Base-by-base conservation (phyloP, 1,140 invertebrate genomes). In the Homalodisca vitripennis region DNA sequence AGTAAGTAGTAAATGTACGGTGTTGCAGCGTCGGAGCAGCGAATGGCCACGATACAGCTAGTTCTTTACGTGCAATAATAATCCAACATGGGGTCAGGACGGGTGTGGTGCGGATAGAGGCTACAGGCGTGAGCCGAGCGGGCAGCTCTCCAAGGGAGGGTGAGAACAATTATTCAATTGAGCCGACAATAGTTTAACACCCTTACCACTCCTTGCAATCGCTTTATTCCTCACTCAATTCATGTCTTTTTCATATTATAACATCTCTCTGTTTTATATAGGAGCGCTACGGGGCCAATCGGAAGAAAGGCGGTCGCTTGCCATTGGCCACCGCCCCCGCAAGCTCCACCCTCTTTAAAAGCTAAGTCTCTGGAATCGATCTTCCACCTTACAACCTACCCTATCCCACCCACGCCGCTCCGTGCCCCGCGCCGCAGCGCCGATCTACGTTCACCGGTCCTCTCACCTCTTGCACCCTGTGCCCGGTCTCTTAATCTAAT, bases 191-290 rank as follows among this genome's bases (percentile, higher is more conserved):
- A 60, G 55, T 60, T 60, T 60, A 60, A 60, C 55, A 60, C 55
- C 26, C 55, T 26, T 13, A 22, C 55, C 55, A 2, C 55, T 6
- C 10, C 55, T 24, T 3, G 26, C 55, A 26, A 60, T 26, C 26
- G 55, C 55, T 60, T 60, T 60, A 60, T 60, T 60, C 55, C 55
- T 60, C 55, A 60, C 55, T 60, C 55, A 60, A 60, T 60, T 60
- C 55, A 60, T 60, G 55, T 60, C 55, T 60, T 60, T 60, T 60
- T 60, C 55, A 60, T 22, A 60, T 60, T 60, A 60, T 60, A 60
- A 60, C 55, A 60, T 60, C 55, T 60, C 55, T 60, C 24, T 60
- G 55, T 60, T 60, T 60, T 60, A 60, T 60, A 60, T 60, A 60
- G 24, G 24, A 14, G 10, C 12, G 14, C 14, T 14, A n/a, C 14